Conservation (phyloP, 2,888 invertebrate species). For the Autographa gamma region DNA sequence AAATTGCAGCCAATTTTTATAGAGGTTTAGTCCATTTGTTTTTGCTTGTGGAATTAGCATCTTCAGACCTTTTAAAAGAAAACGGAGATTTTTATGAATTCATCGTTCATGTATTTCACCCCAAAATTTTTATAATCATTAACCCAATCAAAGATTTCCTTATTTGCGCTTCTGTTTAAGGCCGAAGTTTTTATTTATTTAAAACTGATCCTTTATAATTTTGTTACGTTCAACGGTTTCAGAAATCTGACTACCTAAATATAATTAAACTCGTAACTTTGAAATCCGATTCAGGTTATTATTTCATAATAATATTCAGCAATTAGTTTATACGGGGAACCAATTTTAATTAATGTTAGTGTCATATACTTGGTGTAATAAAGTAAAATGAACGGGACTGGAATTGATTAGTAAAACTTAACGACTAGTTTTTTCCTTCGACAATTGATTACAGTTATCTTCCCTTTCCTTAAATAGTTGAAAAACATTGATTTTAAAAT, state of each 20-base stretch:
- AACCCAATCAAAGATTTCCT: too few relatives aligned
- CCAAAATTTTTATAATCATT: too few relatives aligned
- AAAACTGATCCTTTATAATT: constrained; percentile 16
- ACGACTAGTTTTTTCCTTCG: too few relatives aligned
- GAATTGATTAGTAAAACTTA: too few relatives aligned
- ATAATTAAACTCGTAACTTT: constrained; percentile 4
- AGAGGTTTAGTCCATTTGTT: not conserved
- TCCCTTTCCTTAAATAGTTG: too few relatives aligned
- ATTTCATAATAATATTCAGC: constrained; percentile 4
- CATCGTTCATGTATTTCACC: too few relatives aligned
- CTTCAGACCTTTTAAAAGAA: too few relatives aligned
- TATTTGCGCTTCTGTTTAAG: too few relatives aligned
- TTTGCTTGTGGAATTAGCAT: not conserved
- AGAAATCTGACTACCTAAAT: constrained; percentile 4
- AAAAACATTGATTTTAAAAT: too few relatives aligned
- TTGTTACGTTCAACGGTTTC: constrained; percentile 7
- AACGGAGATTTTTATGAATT: too few relatives aligned
- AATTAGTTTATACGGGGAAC: constrained; percentile 1
- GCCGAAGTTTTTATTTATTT: not conserved
- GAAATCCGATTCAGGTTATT: constrained; percentile 4
- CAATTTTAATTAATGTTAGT: not conserved
- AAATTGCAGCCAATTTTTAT: constrained; percentile 39
- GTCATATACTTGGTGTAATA: not conserved
- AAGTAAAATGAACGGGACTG: too few relatives aligned
- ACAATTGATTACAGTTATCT: too few relatives aligned